Conservation (phyloP, 2,888 invertebrate species). For the Tiliacea aurago region DNA sequence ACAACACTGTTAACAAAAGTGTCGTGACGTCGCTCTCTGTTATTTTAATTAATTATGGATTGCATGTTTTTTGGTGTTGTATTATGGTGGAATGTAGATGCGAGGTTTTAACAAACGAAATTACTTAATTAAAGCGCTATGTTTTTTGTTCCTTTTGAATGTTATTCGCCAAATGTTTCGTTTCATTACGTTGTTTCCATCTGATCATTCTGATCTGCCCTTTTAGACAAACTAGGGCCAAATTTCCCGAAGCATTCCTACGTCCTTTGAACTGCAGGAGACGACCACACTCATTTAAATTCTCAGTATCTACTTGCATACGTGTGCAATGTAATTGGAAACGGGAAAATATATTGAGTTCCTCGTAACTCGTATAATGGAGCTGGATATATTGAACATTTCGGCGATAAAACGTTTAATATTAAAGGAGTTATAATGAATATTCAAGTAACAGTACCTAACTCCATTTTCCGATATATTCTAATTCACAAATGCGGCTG, state of each 20-base stretch:
- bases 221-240: constrained; percentile 10
- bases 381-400: constrained; percentile 7
- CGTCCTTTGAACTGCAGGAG: constrained; percentile 34
- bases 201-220: constrained; percentile 10
- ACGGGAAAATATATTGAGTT: constrained; percentile 39
- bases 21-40: constrained; percentile 58
- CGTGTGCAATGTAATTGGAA: constrained; percentile 47
- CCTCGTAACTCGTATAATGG: constrained; percentile 8
- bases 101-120: constrained; percentile 43
- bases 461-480: constrained; percentile 20
- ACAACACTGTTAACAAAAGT: constrained; percentile 59
- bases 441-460: constrained; percentile 17
- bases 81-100: constrained; percentile 42
- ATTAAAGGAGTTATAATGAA: constrained; percentile 16
- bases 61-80: constrained; percentile 51
- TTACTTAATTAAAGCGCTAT: constrained; percentile 23
- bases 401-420: constrained; percentile 4
- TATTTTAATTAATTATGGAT: constrained; percentile 60
- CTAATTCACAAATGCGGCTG: constrained; percentile 18
- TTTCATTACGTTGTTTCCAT: constrained; percentile 12
- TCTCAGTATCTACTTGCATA: constrained; percentile 40
- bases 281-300: constrained; percentile 48
- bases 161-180: constrained; percentile 9
- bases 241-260: constrained; percentile 23
- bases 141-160: constrained; percentile 3